Evolutionary conservation across 2,888 invertebrate species (phyloP).

Genomic region (Drosophila paramelanica): DNA sequence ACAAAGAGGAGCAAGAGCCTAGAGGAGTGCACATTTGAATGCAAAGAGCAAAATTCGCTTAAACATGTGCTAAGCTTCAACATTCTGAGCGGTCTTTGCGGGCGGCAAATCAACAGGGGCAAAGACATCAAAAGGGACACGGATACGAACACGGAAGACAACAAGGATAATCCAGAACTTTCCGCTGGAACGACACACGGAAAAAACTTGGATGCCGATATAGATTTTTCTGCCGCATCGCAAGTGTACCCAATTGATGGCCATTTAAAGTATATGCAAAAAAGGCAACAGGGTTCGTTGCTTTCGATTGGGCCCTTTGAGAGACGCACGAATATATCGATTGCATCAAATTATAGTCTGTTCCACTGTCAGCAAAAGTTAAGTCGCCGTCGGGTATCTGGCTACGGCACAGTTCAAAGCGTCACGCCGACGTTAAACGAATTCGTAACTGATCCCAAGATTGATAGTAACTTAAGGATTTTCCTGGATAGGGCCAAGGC

Average conservation of each 20-base stretch:
- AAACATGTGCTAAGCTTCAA: constrained; percentile 34
- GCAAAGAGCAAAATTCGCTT: constrained; percentile 6
- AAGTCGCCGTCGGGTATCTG: background rate
- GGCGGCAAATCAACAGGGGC: constrained; percentile 49
- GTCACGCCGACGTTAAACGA: constrained; percentile 30
- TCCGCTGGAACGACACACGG: background rate
- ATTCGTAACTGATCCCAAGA: background rate
- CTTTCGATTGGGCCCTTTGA: background rate
- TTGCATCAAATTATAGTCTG: constrained; percentile 11
- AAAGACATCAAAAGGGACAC: background rate
- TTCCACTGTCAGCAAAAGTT: constrained; percentile 17
- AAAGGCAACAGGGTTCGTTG: background rate
- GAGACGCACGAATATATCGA: background rate
- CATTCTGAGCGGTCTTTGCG: constrained; percentile 65
- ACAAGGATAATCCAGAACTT: background rate
- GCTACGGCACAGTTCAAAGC: background rate
- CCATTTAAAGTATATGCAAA: constrained; percentile 7
- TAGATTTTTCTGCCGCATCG: background rate
- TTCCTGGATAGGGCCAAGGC: background rate
- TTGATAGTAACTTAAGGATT: constrained; percentile 2
- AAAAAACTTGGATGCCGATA: background rate
- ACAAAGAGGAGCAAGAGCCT: constrained; percentile 30
- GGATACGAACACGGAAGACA: constrained; percentile 11
- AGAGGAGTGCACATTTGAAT: constrained; percentile 24
- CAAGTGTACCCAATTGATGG: background rate